Conservation (phyloP, 2,888 invertebrate genomes). For the Harmothoe impar region DNA sequence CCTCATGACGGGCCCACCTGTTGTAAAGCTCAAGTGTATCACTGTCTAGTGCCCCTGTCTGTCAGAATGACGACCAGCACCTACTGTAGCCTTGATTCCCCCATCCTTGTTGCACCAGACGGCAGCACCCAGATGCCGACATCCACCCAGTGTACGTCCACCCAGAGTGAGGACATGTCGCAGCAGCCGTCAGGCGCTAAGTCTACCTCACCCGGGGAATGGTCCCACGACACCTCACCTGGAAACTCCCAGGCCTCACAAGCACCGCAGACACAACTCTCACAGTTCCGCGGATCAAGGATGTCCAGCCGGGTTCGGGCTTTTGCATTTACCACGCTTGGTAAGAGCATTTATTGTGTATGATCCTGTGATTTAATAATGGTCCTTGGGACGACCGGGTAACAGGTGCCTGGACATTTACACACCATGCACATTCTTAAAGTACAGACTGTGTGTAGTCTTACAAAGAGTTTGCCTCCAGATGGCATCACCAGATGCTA, state of each 20-base stretch:
- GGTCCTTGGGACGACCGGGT: no score
- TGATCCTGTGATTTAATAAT: no score
- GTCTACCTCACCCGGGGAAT: not conserved
- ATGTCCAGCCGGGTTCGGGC: constrained; percentile 81
- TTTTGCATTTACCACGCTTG: constrained; percentile 83
- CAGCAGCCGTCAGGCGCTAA: not conserved
- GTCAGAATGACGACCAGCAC: no score
- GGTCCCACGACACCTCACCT: not conserved
- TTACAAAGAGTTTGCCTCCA: no score
- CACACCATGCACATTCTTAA: no score
- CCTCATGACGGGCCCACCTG: no score
- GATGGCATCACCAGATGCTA: no score
- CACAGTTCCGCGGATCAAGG: constrained; percentile 80
- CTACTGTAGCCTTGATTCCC: no score
- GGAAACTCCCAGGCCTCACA: constrained; percentile 66
- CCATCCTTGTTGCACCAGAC: not conserved
- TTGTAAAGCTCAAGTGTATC: no score
- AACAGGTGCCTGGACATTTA: no score
- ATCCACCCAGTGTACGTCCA: not conserved
- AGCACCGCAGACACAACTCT: constrained; percentile 69
- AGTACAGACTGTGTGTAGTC: no score
- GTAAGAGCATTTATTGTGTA: constrained; percentile 72
- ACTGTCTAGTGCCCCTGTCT: no score
- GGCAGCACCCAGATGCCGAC: constrained; percentile 20
- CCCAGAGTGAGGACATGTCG: not conserved